Evolutionary conservation across 2,113 vertebrate genomes (phyloP).

Genomic region (Rhodinocichla rosea): DNA sequence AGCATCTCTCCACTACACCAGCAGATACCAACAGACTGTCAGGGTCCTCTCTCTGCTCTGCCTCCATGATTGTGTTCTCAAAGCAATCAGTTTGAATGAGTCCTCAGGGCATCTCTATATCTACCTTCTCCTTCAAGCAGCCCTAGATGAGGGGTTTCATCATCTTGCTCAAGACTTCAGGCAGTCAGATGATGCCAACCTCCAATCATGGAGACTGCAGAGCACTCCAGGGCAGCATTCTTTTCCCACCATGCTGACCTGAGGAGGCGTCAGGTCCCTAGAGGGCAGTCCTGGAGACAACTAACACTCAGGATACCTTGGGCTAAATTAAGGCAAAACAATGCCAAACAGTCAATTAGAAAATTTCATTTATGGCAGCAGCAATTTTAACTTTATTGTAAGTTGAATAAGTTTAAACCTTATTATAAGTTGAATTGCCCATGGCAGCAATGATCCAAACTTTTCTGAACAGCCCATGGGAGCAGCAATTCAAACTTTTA

Average conservation of each 20-base stretch:
- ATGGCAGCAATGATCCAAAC: neutral
- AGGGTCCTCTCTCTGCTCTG: neutral
- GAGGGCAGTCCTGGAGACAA: neutral
- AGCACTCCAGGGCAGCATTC: neutral
- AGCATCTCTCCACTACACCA: conserved; percentile 22
- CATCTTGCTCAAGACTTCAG: neutral
- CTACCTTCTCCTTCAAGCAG: neutral
- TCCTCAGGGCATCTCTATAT: neutral
- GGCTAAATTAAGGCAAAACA: neutral
- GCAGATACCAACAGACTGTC: conserved; percentile 56
- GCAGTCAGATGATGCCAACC: neutral
- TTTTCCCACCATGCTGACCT: neutral
- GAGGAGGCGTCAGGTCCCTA: neutral
- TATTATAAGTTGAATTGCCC: neutral
- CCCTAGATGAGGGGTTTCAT: neutral
- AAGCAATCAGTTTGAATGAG: neutral
- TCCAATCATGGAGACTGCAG: neutral
- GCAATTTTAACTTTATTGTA: neutral
- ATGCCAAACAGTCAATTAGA: neutral
- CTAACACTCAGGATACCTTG: neutral
- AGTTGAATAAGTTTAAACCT: neutral
- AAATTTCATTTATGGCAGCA: neutral
- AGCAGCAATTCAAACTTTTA: neutral
- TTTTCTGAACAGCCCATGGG: neutral
- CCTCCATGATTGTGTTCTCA: neutral